Evolutionary conservation across 2,888 invertebrate genomes (phyloP).

Genomic region (Eristalis intricaria): DNA sequence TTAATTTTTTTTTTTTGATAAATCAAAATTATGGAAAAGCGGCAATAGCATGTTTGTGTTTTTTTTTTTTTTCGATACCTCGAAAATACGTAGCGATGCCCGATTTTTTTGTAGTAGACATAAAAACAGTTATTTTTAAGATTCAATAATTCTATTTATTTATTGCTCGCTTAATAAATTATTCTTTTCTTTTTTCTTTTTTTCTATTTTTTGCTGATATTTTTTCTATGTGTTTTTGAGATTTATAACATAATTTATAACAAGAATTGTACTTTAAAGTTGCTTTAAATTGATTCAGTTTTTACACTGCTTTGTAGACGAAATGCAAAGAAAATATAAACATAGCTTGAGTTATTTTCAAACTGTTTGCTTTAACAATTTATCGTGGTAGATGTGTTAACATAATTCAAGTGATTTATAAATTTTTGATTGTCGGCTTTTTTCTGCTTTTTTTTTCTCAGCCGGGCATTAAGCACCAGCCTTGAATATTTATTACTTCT

Average conservation of each 20-base stretch:
- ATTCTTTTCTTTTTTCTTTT: slow-evolving; percentile 24
- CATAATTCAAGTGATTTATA: slow-evolving; percentile 21
- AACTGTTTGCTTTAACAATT: slow-evolving; percentile 54
- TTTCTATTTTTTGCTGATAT: slow-evolving; percentile 52
- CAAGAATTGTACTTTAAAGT: slow-evolving; percentile 40
- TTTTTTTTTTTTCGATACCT: slow-evolving; percentile 20
- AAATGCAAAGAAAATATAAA: slow-evolving; percentile 16
- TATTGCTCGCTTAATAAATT: slow-evolving; percentile 45
- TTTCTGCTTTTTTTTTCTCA: neutral
- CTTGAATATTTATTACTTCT: slow-evolving; percentile 1
- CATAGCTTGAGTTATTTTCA: slow-evolving; percentile 46
- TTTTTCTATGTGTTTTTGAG: slow-evolving; percentile 49
- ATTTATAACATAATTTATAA: slow-evolving; percentile 28
- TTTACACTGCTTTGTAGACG: slow-evolving; percentile 39
- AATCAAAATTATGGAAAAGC: neutral
- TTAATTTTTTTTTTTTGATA: neutral
- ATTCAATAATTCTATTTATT: slow-evolving; percentile 66
- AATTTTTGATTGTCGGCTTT: neutral
- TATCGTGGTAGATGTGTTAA: slow-evolving; percentile 31
- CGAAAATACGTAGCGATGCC: slow-evolving; percentile 1
- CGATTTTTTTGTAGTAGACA: slow-evolving; percentile 33
- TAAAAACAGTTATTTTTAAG: slow-evolving; percentile 64
- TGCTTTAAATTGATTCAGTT: slow-evolving; percentile 37
- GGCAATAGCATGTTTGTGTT: neutral
- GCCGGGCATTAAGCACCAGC: neutral